Evolutionary conservation across 2,888 invertebrate genomes (phyloP), one percentile per base, ranked within the genome.

Genomic region (Philaethria dido): DNA sequence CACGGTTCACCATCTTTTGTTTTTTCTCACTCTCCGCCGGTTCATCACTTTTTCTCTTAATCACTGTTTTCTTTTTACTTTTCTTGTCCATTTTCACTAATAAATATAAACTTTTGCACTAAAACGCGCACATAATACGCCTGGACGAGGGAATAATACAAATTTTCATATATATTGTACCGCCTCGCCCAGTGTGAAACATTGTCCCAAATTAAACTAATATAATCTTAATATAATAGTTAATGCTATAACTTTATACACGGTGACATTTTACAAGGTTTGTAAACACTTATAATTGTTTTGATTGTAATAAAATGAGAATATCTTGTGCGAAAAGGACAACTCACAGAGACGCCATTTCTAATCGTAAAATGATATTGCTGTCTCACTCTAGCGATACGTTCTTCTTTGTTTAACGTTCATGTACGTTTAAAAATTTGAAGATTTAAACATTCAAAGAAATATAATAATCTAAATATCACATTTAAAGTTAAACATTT

Each of bases 61-160:
- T 89, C 54, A 88, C 92, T 77, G 87, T 87, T 82, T 88, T 93
- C 82, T 93, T 93, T 77, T 91, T 92, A 73, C 76, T 91, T 83
- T 93, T 93, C 81, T 93, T 93, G 85, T 93, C 93, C 93, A 93
- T 93, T 85, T 89, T 90, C 80, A 76, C 77, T 80, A 77, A 78
- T 77, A 78, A 72, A 61, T 54, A 50, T 69, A 76, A 73, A 65
- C 57, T 70, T 69, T 70, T 66, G 72, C 76, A 77, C 78, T 79
- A 79, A 64, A 79, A 78, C 69, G 74, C 75, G 73, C 74, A 74
- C 67, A 68, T 72, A 72, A 74, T 63, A 69, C 71, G 67, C 65
- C 69, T 70, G n/a, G 72, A 72, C 62, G 72, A 72, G 45, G 69
- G 69, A 66, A 66, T 75, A 63, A 64, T 65, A 73, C 69, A 75